These are phyloP conservation scores for Gymnoscopelus braueri DNA, from an alignment of 2,797 vertebrate genomes.

Conservation along the genomic window DNA sequence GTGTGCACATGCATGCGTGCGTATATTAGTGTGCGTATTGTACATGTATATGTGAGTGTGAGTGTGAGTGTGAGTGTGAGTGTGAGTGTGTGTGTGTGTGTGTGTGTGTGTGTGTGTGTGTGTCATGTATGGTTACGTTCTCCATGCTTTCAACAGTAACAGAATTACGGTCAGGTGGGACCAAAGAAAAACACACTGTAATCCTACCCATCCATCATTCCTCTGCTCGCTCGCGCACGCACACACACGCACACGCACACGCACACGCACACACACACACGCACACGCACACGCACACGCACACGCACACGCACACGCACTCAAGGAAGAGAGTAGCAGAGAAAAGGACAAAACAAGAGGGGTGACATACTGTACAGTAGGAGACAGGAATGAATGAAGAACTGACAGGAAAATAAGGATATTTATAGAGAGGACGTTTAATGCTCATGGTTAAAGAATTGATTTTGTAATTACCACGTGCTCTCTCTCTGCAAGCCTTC, in stretches of 20 bases:
- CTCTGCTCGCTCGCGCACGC: background rate
- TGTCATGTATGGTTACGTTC: background rate
- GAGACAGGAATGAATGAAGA: background rate
- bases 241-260: background rate
- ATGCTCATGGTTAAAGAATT: too few relatives aligned
- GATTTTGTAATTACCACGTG: too few relatives aligned
- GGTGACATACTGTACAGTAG: background rate
- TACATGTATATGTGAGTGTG: background rate
- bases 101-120: slow-evolving; percentile 15
- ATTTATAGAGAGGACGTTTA: too few relatives aligned
- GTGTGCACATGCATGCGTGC: background rate
- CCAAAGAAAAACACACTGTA: slow-evolving; percentile 31
- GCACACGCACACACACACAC: background rate
- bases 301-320: background rate
- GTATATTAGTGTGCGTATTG: background rate
- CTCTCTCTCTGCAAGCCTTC: too few relatives aligned
- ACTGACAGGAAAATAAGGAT: too few relatives aligned
- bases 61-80: background rate
- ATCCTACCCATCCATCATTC: slow-evolving; percentile 24
- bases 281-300: background rate
- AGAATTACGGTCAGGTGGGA: slow-evolving; percentile 40
- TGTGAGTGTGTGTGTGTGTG: slow-evolving; percentile 23
- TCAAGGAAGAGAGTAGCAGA: background rate
- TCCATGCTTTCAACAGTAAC: slow-evolving; percentile 11
- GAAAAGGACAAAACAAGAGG: background rate